phyloP scores from a whole-genome alignment of 2,888 invertebrate species.

The Synanthedon myopaeformis region DNA sequence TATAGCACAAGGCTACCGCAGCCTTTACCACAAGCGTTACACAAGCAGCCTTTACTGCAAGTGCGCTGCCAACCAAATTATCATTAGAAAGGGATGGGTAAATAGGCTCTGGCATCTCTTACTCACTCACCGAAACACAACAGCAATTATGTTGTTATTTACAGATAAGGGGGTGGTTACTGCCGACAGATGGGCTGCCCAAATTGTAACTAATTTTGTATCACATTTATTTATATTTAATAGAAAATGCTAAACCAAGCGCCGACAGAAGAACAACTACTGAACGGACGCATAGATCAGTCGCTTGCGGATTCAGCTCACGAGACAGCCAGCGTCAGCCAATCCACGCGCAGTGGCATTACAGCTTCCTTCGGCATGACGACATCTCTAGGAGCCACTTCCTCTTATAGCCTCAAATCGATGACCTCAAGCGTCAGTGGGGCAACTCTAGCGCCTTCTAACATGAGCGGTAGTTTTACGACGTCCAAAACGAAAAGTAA shows the following conservation, averaged over 20 bases:
- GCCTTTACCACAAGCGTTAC: no score
- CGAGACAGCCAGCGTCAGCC: slow-evolving; percentile 46
- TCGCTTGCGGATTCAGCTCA: slow-evolving; percentile 29
- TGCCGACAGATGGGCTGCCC: no score
- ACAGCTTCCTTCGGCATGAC: slow-evolving; percentile 50
- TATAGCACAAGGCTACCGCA: no score
- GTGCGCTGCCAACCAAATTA: no score
- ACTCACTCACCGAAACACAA: no score
- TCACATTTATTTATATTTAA: no score
- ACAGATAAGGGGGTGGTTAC: no score
- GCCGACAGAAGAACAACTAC: slow-evolving; percentile 48
- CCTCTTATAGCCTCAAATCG: slow-evolving; percentile 54
- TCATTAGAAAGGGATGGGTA: no score
- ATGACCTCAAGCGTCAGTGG: slow-evolving; percentile 48
- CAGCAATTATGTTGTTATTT: no score
- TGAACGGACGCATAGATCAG: slow-evolving; percentile 35
- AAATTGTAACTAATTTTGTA: no score
- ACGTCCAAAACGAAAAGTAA: slow-evolving; percentile 57
- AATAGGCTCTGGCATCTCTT: no score
- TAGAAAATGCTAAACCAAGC: slow-evolving; percentile 64
- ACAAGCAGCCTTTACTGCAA: no score
- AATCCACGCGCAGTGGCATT: slow-evolving; percentile 50
- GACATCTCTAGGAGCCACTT: slow-evolving; percentile 49
- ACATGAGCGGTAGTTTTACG: slow-evolving; percentile 48
- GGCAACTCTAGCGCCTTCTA: slow-evolving; percentile 52